A percentile compares a stretch with the other conserved stretches of the same genome.
Evolutionary conservation across 92 coral and sea anemone species (phyloP).

Genomic region (Zoanthus solanderi): DNA sequence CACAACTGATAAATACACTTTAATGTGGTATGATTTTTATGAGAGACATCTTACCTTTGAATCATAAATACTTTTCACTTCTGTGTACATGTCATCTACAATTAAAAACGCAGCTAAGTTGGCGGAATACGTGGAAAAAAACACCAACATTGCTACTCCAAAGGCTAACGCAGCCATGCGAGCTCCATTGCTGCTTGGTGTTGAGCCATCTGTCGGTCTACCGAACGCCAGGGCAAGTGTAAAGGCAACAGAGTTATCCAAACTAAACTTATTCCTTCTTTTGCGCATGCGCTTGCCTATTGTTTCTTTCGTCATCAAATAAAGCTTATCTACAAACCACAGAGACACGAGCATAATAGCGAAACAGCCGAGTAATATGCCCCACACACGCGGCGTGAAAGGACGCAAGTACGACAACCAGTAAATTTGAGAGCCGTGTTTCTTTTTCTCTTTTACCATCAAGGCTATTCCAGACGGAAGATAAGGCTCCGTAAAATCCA

Average conservation of each 20-base stretch:
- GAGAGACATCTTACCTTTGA: constrained; percentile 61
- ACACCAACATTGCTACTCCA: constrained; percentile 89
- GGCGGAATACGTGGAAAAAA: constrained; percentile 85
- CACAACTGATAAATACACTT: no score
- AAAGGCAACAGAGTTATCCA: constrained; percentile 84
- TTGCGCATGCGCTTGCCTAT: constrained; percentile 15
- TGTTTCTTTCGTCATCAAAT: constrained; percentile 24
- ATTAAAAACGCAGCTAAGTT: constrained; percentile 89
- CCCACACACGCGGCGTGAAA: constrained; percentile 81
- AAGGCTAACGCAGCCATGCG: constrained; percentile 89
- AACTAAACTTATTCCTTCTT: constrained; percentile 51
- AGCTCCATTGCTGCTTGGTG: constrained; percentile 85
- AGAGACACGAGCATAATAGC: constrained; percentile 80
- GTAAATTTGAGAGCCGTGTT: constrained; percentile 64
- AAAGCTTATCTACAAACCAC: constrained; percentile 74
- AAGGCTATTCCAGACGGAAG: constrained; percentile 87
- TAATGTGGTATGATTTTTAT: no score
- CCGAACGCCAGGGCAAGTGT: constrained; percentile 90
- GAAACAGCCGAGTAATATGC: constrained; percentile 74
- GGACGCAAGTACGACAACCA: constrained; percentile 89
- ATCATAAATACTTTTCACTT: constrained; percentile 83
- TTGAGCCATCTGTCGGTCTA: constrained; percentile 87
- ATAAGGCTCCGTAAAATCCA: constrained; percentile 86
- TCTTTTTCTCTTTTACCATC: constrained; percentile 76
- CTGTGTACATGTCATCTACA: constrained; percentile 79